Conservation (phyloP, 1,140 invertebrate species). For the Thaumatotibia leucotreta region DNA sequence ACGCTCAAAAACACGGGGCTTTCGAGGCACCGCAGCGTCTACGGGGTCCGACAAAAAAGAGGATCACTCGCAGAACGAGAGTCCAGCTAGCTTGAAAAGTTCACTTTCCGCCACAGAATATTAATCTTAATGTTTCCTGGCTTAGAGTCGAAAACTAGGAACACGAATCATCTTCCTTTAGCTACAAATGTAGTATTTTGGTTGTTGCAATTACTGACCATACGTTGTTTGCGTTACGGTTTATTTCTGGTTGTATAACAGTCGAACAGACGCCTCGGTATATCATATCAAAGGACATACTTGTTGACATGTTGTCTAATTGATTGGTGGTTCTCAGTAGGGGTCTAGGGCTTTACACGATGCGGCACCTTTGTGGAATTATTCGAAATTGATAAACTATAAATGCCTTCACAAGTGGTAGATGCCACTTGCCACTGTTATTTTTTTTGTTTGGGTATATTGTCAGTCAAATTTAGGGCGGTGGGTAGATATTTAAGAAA, state of each 20-base stretch:
- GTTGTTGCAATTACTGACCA: slow-evolving; percentile 36
- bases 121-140: slow-evolving; percentile 18
- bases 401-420: slow-evolving; percentile 67
- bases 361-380: slow-evolving; percentile 70
- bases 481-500: background rate
- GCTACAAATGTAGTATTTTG: slow-evolving; percentile 20
- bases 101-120: slow-evolving; percentile 21
- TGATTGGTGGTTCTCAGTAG: slow-evolving; percentile 70
- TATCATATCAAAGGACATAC: slow-evolving; percentile 67
- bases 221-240: slow-evolving; percentile 57
- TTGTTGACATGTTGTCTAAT: slow-evolving; percentile 77
- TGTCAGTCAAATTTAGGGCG: slow-evolving; percentile 24
- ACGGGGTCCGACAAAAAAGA: slow-evolving; percentile 62
- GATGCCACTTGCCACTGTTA: slow-evolving; percentile 73
- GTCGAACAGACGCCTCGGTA: slow-evolving; percentile 30
- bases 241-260: slow-evolving; percentile 41
- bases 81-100: slow-evolving; percentile 36
- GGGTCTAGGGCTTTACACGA: slow-evolving; percentile 59
- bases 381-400: slow-evolving; percentile 73
- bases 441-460: slow-evolving; percentile 36
- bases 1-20: slow-evolving; percentile 71
- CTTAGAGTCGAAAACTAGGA: slow-evolving; percentile 28
- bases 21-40: slow-evolving; percentile 72
- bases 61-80: slow-evolving; percentile 61
- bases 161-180: slow-evolving; percentile 9